Percentiles rank a stretch among this genome's conserved stretches.
phyloP scores from a whole-genome alignment of 2,888 invertebrate genomes.

The Ischnura elegans region DNA sequence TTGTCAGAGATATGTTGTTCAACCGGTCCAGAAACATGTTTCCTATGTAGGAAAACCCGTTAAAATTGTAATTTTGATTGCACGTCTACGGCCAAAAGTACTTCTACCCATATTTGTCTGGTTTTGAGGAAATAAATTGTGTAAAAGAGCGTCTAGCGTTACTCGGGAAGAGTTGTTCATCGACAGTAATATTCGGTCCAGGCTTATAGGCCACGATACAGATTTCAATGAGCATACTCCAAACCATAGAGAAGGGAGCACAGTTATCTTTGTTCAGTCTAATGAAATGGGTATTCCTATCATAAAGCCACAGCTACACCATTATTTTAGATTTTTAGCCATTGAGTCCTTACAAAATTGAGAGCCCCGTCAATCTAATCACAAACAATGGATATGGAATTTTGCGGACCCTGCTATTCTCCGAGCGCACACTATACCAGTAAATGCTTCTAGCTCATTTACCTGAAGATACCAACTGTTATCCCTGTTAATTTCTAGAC shows the following conservation, averaged over 20 bases:
- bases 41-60: background rate
- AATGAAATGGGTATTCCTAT: background rate
- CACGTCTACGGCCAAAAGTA: background rate
- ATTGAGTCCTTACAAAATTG: background rate
- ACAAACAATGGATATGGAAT: slow-evolving; percentile 12
- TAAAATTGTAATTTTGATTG: background rate
- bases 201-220: background rate
- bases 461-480: background rate
- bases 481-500: background rate
- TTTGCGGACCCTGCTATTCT: background rate
- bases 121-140: background rate
- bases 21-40: background rate
- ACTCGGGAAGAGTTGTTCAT: background rate
- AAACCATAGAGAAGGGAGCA: background rate
- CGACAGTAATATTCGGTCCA: background rate
- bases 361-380: background rate
- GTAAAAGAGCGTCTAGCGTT: background rate
- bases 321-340: background rate
- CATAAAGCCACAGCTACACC: background rate
- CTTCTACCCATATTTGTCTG: background rate
- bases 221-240: background rate
- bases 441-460: slow-evolving; percentile 7
- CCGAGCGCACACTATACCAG: background rate
- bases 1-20: background rate
- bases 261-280: background rate